Evolutionary conservation across 2,888 invertebrate species (phyloP), one percentile per base, ranked within the genome.

Genomic region (Panorpa germanica): DNA sequence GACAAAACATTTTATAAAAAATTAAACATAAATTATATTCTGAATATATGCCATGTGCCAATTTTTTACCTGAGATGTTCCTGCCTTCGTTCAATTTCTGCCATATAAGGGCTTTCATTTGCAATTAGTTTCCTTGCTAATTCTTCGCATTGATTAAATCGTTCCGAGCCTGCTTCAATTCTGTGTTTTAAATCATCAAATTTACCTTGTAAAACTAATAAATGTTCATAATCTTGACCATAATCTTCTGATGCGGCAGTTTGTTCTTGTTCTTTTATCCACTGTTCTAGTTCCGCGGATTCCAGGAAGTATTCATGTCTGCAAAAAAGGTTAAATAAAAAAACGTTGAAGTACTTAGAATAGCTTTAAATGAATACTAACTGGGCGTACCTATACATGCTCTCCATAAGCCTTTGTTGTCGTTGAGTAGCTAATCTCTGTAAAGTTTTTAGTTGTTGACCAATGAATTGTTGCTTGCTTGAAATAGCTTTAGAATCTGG

Each of bases 101-200:
- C 65, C 21, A 76, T 74, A 48, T 88, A 85, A 0, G 85, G 77
- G 45, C 80, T 83, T 42, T 85, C 85, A 9, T 76, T 75, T 0
- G 77, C 72, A 9, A 86, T 67, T 26, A 95, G 59, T 47, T 88
- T 86, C 52, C 81, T 81, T 1, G 91, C 93, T 29, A 88, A 54
- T 37, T 80, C 75, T 52, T 90, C 85, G 48, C 90, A 88, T 46
- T 83, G 83, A 46, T 74, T 80, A 49, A 90, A 90, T 33, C 91
- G 58, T 47, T 91, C 90, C 0, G 81, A 75, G 0, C 88, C 90
- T 13, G 81, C 74, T 46, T 90, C 86, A 4, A 93, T 82, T 26
- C 80, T 68, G 47, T 82, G 83, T 36, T 88, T 85, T 30, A 93
- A 73, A 48, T 93, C 91, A 40, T 90, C 85, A 50, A 91, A 93